Percentiles rank a stretch among this genome's conserved stretches.
Conservation (phyloP, 2,113 vertebrate species). For the pig (Sus scrofa) region T2T-Sscrofa CM000823.6:62975501-62976000, state of each 20-base stretch:
- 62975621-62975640: conserved; percentile 70
- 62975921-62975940: background rate
- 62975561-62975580: background rate
- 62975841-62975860: background rate
- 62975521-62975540: background rate
- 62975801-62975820: conserved; percentile 36
- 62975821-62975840: background rate
- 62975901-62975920: background rate
- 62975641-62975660: conserved; percentile 72
- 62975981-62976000: background rate
- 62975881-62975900: background rate
- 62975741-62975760: conserved; percentile 75
- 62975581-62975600: conserved; percentile 63
- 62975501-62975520: background rate
- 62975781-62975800: conserved; percentile 56
- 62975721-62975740: conserved; percentile 77
- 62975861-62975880: background rate
- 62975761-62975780: conserved; percentile 43
- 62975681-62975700: conserved; percentile 63
- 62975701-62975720: conserved; percentile 70
- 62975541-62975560: background rate
- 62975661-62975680: conserved; percentile 70
- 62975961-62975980: background rate
- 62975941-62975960: background rate
- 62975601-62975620: conserved; percentile 55